These are phyloP conservation scores for Ellobius talpinus DNA, from an alignment of 2,113 vertebrate genomes.

Conservation along the genomic window DNA sequence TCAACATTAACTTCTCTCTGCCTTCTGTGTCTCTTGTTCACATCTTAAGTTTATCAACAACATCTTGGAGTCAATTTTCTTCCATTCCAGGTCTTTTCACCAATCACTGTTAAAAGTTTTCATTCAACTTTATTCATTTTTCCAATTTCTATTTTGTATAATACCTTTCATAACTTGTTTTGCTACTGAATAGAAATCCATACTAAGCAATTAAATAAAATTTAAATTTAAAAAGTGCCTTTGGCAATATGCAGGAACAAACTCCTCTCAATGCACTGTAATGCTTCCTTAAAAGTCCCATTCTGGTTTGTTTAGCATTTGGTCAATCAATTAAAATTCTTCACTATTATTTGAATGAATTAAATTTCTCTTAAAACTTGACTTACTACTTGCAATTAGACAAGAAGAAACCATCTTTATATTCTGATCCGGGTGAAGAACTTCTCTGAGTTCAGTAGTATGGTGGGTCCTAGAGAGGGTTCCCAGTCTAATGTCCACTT, in stretches of 20 bases:
- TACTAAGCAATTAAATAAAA: not conserved
- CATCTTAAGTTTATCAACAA: conserved; percentile 8
- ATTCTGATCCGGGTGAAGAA: not conserved
- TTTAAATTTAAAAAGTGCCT: not conserved
- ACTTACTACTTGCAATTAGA: not conserved
- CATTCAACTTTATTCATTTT: not conserved
- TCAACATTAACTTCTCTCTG: not conserved
- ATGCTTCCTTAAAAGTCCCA: not conserved
- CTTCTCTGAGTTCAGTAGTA: not conserved
- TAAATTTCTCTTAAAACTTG: not conserved
- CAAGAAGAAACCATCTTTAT: not conserved
- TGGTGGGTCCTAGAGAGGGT: not conserved
- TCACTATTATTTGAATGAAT: not conserved
- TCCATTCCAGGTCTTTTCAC: not conserved
- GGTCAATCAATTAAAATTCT: not conserved
- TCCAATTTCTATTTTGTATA: not conserved
- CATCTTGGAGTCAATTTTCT: conserved; percentile 4
- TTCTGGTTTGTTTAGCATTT: not conserved
- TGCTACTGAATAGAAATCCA: not conserved
- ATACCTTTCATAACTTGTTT: not conserved
- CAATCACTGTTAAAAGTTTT: not conserved
- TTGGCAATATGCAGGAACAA: not conserved
- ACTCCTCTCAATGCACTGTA: not conserved
- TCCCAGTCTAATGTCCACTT: not conserved
- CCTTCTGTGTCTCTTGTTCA: not conserved